Base-by-base conservation (phyloP, 2,888 invertebrate genomes). In the Julus scandinavius region DNA sequence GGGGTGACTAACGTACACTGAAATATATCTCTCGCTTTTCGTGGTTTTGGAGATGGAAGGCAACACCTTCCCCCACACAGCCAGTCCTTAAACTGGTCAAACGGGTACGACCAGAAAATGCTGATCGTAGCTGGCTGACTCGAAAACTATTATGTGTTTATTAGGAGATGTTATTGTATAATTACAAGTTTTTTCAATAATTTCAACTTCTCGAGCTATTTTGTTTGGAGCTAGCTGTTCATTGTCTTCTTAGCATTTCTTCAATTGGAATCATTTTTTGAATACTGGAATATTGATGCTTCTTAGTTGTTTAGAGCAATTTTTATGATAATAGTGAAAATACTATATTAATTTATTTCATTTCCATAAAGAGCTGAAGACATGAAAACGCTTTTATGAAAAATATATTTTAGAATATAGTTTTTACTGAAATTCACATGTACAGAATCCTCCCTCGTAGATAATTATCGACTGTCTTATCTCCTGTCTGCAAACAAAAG, bases 31-130 rank as follows among this genome's bases (percentile, higher is more conserved):
- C 80, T 80, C 38, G 80, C 3, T 80, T 80, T 80, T 80, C 38
- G 80, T 80, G 72, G 80, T 80, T 80, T 80, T 80, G 11, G 80
- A 80, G 80, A 29, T 38, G 80, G 80, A 13, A 80, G 80, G 80
- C 38, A 80, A 80, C 80, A 80, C 80, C 80, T 80, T 80, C 80
- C 80, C 80, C 80, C 80, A 80, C 80, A 40, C 29, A 11, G 29
- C 29, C 72, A 29, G 29, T 29, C 38, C 80, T 80, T 13, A 80
- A 80, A 80, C 80, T 80, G 80, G 38, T 11, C 80, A 80, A 80
- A 80, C 80, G 80, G 38, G 80, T 80, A 29, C 38, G 80, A 80
- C 80, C 80, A 40, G 80, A 80, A 80, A 80, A 6, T 80, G 38
- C 13, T 1, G 0, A 38, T 80, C 0, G 80, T 15, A 80, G 29